These are phyloP conservation scores for Drosophila ercepeae DNA, from an alignment of 1,140 invertebrate genomes.

Conservation along the genomic window DNA sequence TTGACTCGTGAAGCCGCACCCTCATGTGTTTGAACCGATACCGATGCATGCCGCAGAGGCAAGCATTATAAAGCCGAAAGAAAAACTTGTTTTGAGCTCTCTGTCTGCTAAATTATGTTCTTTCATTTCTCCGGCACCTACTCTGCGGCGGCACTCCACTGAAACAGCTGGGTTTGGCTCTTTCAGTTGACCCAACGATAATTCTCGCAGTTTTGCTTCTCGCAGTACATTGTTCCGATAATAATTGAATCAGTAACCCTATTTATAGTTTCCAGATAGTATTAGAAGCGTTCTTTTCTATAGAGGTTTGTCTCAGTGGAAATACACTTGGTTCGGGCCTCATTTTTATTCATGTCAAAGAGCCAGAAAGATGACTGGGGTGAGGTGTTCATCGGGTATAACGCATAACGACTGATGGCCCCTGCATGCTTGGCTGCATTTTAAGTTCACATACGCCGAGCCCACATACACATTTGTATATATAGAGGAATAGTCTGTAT, in stretches of 20 bases:
- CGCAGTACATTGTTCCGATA: conserved; percentile 20
- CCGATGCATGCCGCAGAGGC: neutral
- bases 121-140: conserved; percentile 33
- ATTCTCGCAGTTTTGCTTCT: too few relatives aligned
- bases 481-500: conserved; percentile 10
- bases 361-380: conserved; percentile 10
- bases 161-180: conserved; percentile 24
- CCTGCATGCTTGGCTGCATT: conserved; percentile 80
- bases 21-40: neutral
- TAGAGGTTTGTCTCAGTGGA: conserved; percentile 1
- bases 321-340: conserved; percentile 35
- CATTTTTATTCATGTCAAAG: conserved; percentile 74
- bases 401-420: conserved; percentile 65
- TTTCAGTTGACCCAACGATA: conserved; percentile 71
- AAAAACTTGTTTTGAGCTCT: conserved; percentile 34
- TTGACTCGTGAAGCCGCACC: neutral
- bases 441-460: conserved; percentile 71
- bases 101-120: conserved; percentile 31
- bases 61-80: conserved; percentile 20
- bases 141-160: neutral
- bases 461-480: neutral
- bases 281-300: neutral
- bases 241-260: too few relatives aligned
- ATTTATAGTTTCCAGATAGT: neutral
- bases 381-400: conserved; percentile 37